Evolutionary conservation across 2,888 invertebrate genomes (phyloP).

Genomic region (Drosophila longiperda): DNA sequence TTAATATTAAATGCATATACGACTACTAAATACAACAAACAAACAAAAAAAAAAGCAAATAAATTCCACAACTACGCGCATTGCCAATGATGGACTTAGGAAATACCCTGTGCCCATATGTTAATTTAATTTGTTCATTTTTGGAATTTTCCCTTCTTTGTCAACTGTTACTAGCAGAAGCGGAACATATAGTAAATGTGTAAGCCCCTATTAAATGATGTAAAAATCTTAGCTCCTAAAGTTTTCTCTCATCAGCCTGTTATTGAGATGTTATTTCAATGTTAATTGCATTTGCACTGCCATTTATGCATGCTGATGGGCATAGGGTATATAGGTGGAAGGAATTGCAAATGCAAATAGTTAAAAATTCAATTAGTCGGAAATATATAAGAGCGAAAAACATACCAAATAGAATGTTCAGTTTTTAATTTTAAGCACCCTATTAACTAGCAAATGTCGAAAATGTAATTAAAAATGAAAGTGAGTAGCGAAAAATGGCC

Average conservation of each 20-base stretch:
- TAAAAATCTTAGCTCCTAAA: neutral
- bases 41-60: constrained; percentile 1
- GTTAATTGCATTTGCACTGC: neutral
- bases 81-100: constrained; percentile 16
- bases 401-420: constrained; percentile 43
- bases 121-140: neutral
- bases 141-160: neutral
- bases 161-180: neutral
- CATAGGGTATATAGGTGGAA: constrained; percentile 32
- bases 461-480: constrained; percentile 75
- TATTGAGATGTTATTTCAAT: neutral
- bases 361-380: constrained; percentile 74
- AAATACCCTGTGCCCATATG: constrained; percentile 42
- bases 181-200: neutral
- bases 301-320: neutral
- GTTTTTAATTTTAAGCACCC: constrained; percentile 60
- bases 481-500: constrained; percentile 36
- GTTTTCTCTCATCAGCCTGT: neutral
- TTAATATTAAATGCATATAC: constrained; percentile 54
- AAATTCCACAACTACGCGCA: constrained; percentile 31
- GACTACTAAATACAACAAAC: constrained; percentile 25
- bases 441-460: constrained; percentile 62
- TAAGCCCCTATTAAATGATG: neutral
- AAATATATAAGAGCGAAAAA: constrained; percentile 25
- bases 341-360: constrained; percentile 47